Percentiles rank a stretch among this genome's conserved stretches.
These are phyloP conservation scores for Pseudoatta argentina DNA, from an alignment of 1,140 invertebrate species.

Conservation along the genomic window DNA sequence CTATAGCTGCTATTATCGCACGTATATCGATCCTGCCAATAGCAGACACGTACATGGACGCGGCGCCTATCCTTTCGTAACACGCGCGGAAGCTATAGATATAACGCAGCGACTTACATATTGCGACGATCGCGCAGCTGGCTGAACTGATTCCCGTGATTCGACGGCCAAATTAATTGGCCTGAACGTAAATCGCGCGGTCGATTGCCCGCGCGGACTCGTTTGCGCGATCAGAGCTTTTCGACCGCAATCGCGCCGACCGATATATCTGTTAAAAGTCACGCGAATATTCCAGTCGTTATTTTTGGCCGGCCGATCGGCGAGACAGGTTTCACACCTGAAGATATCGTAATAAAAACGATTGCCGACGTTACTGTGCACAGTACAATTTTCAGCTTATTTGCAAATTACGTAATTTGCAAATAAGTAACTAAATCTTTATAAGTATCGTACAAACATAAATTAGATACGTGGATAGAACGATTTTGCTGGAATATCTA, in stretches of 20 bases:
- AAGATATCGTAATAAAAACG: conserved; percentile 16
- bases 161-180: conserved; percentile 51
- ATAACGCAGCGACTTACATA: conserved; percentile 70
- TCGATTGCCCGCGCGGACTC: background rate
- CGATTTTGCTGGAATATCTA: no score
- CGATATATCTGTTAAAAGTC: conserved; percentile 13
- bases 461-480: background rate
- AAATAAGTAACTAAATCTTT: background rate
- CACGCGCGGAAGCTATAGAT: conserved; percentile 19
- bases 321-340: background rate
- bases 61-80: conserved; percentile 74
- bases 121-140: conserved; percentile 14
- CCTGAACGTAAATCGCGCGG: conserved; percentile 32
- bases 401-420: background rate
- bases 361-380: background rate
- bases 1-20: conserved; percentile 75
- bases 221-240: background rate
- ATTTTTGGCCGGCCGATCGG: background rate
- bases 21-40: conserved; percentile 76
- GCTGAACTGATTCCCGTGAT: background rate
- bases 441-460: background rate
- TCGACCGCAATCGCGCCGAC: conserved; percentile 1
- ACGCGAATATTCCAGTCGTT: background rate
- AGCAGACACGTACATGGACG: conserved; percentile 72
- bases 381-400: conserved; percentile 20